Percentiles rank a stretch among this genome's conserved stretches.
These are phyloP conservation scores for Misgurnus anguillicaudatus DNA, from an alignment of 2,113 vertebrate species.

Conservation along the genomic window DNA sequence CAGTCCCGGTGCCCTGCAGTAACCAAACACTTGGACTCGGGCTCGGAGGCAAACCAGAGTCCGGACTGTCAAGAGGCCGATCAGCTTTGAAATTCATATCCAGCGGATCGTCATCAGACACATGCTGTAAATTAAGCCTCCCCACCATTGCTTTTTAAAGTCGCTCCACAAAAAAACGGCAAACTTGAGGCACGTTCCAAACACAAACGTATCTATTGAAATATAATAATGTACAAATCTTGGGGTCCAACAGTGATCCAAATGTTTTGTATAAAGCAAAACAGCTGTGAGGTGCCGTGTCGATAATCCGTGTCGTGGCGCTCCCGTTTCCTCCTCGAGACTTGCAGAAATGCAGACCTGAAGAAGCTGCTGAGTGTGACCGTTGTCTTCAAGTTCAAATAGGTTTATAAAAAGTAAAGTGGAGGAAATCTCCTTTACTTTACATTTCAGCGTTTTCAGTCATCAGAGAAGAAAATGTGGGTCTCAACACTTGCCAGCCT, in stretches of 20 bases:
- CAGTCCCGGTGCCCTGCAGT: constrained; percentile 62
- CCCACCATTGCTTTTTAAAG: constrained; percentile 77
- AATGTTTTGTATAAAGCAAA: background rate
- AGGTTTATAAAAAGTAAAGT: background rate
- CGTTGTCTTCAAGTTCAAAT: background rate
- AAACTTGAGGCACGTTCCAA: constrained; percentile 1
- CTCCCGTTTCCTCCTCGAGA: constrained; percentile 3
- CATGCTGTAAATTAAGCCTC: constrained; percentile 77
- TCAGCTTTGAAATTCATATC: constrained; percentile 81
- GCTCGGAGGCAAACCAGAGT: constrained; percentile 86
- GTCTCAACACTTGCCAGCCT: constrained; percentile 28
- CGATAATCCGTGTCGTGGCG: constrained; percentile 29
- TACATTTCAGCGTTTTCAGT: background rate
- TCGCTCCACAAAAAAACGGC: constrained; percentile 36
- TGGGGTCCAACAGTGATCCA: background rate
- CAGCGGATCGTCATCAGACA: constrained; percentile 79
- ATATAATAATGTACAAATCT: background rate
- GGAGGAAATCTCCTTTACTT: background rate
- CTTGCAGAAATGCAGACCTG: constrained; percentile 14
- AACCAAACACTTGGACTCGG: constrained; percentile 83
- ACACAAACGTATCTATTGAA: background rate
- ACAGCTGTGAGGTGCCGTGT: constrained; percentile 18
- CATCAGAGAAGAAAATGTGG: constrained; percentile 15
- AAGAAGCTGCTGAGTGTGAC: background rate
- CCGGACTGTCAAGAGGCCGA: constrained; percentile 84